Conservation (phyloP, 2,888 invertebrate species). For the Drosophila suboccidentalis region DNA sequence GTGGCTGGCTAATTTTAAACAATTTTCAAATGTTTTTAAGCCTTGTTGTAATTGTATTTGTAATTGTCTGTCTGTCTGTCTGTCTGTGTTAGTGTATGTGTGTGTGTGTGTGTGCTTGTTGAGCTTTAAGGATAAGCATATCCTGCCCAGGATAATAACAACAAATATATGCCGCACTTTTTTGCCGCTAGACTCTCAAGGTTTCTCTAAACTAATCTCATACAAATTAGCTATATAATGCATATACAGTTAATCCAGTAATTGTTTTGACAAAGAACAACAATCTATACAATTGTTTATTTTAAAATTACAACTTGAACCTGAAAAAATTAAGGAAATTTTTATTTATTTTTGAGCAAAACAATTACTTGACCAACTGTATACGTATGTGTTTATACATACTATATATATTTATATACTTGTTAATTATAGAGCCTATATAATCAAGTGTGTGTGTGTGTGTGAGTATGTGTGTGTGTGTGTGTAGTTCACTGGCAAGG, state of each 20-base stretch:
- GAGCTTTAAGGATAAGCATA: slow-evolving; percentile 45
- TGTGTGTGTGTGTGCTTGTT: slow-evolving; percentile 34
- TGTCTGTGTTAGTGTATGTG: slow-evolving; percentile 23
- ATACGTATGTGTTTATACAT: slow-evolving; percentile 27
- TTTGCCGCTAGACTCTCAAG: slow-evolving; percentile 63
- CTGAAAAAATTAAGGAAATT: no score
- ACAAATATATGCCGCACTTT: slow-evolving; percentile 46
- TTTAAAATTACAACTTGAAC: neutral
- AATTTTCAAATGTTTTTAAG: slow-evolving; percentile 27
- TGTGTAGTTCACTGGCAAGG: slow-evolving; percentile 69
- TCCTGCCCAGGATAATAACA: slow-evolving; percentile 52
- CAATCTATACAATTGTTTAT: neutral
- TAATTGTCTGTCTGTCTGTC: neutral
- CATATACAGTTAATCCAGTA: slow-evolving; percentile 1
- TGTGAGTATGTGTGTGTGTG: slow-evolving; percentile 23
- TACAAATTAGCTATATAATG: slow-evolving; percentile 71
- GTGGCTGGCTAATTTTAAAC: slow-evolving; percentile 39
- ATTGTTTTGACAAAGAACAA: neutral
- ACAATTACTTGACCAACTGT: neutral
- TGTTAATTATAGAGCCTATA: slow-evolving; percentile 58
- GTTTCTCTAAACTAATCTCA: slow-evolving; percentile 58
- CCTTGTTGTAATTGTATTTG: slow-evolving; percentile 19
- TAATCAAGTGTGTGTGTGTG: slow-evolving; percentile 55
- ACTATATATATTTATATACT: slow-evolving; percentile 30
- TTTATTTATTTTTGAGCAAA: neutral